Percentiles rank a stretch among this genome's conserved stretches.
These are phyloP conservation scores for Xenopus laevis DNA, from an alignment of 2,113 vertebrate genomes.

Conservation along the genomic window DNA sequence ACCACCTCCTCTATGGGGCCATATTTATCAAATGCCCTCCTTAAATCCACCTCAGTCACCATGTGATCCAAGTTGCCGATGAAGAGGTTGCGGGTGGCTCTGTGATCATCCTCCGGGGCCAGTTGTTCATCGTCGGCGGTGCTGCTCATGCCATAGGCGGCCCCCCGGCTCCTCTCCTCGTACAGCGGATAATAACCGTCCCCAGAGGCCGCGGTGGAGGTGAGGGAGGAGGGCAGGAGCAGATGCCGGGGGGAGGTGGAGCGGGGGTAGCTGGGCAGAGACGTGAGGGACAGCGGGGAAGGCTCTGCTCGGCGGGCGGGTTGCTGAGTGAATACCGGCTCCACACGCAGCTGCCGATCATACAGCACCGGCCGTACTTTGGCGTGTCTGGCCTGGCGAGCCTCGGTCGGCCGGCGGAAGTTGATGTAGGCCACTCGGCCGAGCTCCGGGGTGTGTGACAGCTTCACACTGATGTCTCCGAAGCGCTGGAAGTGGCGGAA, in stretches of 20 bases:
- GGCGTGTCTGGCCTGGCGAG: constrained; percentile 88
- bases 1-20: constrained; percentile 95
- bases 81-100: constrained; percentile 93
- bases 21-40: constrained; percentile 91
- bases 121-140: constrained; percentile 82
- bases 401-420: constrained; percentile 88
- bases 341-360: constrained; percentile 87
- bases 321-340: constrained; percentile 79
- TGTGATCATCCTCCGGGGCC: constrained; percentile 93
- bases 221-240: constrained; percentile 68
- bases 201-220: constrained; percentile 78
- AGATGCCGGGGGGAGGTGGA: constrained; percentile 80
- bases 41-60: constrained; percentile 84
- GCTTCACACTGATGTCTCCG: constrained; percentile 90
- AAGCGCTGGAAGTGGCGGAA: constrained; percentile 97
- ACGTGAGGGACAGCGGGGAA: constrained; percentile 77
- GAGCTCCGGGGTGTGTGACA: constrained; percentile 91
- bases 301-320: constrained; percentile 64
- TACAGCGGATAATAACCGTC: constrained; percentile 88
- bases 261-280: constrained; percentile 81
- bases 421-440: constrained; percentile 94
- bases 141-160: constrained; percentile 60
- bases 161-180: constrained; percentile 84
- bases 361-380: constrained; percentile 83
- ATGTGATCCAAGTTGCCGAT: constrained; percentile 92